Base-by-base conservation (phyloP, 2,797 vertebrate species). In the Phylloscopus collybita region DNA sequence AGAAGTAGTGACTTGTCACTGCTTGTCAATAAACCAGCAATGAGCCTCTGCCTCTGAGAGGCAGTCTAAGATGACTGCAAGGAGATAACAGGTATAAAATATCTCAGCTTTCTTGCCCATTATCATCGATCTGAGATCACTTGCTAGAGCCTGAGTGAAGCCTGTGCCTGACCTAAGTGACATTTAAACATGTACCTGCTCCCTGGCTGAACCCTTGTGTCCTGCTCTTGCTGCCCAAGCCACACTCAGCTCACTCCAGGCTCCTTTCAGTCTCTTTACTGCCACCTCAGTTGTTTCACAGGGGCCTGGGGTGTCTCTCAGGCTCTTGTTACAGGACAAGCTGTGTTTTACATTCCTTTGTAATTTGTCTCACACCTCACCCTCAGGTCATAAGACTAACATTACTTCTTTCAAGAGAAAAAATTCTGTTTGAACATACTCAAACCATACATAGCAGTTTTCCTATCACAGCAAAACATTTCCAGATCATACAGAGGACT, bases 1-100 rank as follows among this genome's bases (percentile, higher is more conserved):
- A 34, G 61, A 60, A 86, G 45, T 30, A 45, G 25, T 60, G 51
- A 47, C 30, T 6, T 82, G 60, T 67, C 79, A 17, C 27, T 87
- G 36, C 79, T 92, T 83, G 69, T 88, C 90, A 54, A 61, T 86
- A 92, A 92, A 78, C 26, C 19, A 86, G 45, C 29, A 73, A n/a
- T 17, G 11, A 91, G 38, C n/a, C 64, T 85, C 79, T 80, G 36
- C 34, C 29, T 91, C 71, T 76, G 82, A 95, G 74, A 49, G 13
- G 16, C 34, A 74, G 53, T 57, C 42, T 78, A 61, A 92, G 32
- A 90, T 70, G 40, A 82, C 54, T 87, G 53, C 29, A 36, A 88
- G 13, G 26, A 80, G 59, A 78, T 62, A 95, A 65, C 32, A 80
- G 20, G 18, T 51, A 90, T 65, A 59, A 91, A 95, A 86, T 51